Conservation (phyloP, 2,797 vertebrate species). For the Coccyzus lansbergi region DNA sequence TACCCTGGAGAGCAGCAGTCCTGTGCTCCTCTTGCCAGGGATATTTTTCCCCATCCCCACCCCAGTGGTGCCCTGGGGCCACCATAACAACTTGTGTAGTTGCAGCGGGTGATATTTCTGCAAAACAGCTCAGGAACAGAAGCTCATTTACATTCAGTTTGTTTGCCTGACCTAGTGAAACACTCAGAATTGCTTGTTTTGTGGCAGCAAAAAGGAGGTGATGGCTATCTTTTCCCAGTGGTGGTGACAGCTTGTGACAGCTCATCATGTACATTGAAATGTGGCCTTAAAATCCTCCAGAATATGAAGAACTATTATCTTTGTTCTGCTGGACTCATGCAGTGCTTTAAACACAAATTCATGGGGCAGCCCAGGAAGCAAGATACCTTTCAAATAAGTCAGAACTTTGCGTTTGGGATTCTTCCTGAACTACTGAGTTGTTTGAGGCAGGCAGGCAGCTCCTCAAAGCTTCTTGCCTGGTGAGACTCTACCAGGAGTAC, state of each 20-base stretch:
- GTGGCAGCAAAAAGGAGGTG: background rate
- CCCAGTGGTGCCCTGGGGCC: background rate
- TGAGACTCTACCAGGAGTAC: no score
- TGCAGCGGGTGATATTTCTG: background rate
- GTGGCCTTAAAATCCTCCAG: background rate
- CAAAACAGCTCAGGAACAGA: background rate
- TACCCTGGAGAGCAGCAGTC: background rate
- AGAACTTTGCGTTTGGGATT: background rate
- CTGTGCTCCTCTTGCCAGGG: background rate
- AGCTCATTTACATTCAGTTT: background rate
- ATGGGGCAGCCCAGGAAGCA: accelerated
- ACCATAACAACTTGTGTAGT: background rate
- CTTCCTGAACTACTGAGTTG: background rate
- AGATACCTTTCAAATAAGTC: background rate
- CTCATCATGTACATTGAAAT: background rate
- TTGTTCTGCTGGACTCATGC: background rate
- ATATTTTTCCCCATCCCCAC: background rate
- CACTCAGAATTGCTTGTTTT: background rate
- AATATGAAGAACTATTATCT: background rate
- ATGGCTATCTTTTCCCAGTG: background rate
- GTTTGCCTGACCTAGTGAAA: background rate
- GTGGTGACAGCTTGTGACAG: background rate
- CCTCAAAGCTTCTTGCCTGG: background rate
- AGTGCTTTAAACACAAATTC: background rate
- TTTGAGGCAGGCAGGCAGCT: background rate